phyloP scores from a whole-genome alignment of 2,888 invertebrate genomes.

The Amphipoea lucens region DNA sequence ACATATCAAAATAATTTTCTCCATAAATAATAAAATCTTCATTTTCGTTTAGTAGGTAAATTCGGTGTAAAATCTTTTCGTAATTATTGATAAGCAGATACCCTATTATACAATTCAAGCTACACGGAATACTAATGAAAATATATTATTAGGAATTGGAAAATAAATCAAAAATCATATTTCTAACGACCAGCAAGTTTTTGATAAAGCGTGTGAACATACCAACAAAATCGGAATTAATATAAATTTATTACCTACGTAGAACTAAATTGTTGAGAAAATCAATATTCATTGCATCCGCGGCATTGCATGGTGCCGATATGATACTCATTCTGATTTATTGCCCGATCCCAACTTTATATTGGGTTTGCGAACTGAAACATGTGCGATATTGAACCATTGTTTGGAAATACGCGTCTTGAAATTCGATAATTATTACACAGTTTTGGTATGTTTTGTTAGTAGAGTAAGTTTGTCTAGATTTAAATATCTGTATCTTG shows the following conservation, averaged over 20 bases:
- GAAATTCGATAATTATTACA: constrained; percentile 37
- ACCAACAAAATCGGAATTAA: constrained; percentile 58
- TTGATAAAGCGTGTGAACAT: constrained; percentile 33
- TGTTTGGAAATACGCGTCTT: constrained; percentile 58
- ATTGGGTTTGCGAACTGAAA: constrained; percentile 65
- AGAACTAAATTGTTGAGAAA: constrained; percentile 78
- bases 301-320: constrained; percentile 76
- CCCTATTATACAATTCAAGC: background rate
- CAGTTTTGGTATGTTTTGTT: background rate
- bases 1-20: background rate
- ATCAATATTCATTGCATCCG: constrained; percentile 85
- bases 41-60: background rate
- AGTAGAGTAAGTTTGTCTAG: background rate
- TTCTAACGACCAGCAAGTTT: constrained; percentile 11
- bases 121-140: background rate
- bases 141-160: background rate
- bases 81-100: background rate
- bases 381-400: constrained; percentile 61
- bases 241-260: constrained; percentile 75
- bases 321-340: constrained; percentile 84
- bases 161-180: constrained; percentile 27
- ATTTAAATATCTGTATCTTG: too few relatives aligned
- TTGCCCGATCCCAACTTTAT: constrained; percentile 71
- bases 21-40: background rate
- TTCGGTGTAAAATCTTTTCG: background rate